Evolutionary conservation across 2,888 invertebrate species (phyloP).

Genomic region (Tetrapedia diversipes): DNA sequence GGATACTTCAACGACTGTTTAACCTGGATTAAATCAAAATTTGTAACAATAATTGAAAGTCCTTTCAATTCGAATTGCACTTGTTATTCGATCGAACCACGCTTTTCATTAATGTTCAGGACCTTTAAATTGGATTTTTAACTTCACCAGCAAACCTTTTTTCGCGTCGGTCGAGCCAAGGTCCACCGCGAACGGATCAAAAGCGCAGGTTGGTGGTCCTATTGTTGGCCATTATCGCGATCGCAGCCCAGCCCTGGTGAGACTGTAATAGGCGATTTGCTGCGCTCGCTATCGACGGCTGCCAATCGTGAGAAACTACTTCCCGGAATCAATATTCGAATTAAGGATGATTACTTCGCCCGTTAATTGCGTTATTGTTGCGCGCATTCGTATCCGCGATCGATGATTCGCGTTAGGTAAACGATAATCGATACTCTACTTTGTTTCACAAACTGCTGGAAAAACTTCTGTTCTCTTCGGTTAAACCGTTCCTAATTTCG

Average conservation of each 20-base stretch:
- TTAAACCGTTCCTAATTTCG: no score
- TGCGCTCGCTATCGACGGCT: constrained; percentile 33
- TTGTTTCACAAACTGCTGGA: no score
- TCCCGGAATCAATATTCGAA: constrained; percentile 20
- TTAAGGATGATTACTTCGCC: not conserved
- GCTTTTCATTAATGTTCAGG: not conserved
- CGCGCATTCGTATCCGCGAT: not conserved
- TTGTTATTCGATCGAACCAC: no score
- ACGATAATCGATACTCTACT: no score
- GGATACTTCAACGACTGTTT: no score
- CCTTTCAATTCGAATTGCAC: no score
- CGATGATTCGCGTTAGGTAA: no score
- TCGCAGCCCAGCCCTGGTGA: not conserved
- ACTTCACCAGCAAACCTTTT: not conserved
- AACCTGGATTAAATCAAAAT: no score
- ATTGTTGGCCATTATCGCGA: constrained; percentile 7
- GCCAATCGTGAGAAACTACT: constrained; percentile 54
- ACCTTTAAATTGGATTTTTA: not conserved
- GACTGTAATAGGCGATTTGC: not conserved
- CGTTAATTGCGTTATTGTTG: constrained; percentile 11
- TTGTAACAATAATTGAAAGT: no score
- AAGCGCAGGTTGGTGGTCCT: not conserved
- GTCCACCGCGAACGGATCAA: not conserved
- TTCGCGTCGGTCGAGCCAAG: not conserved
- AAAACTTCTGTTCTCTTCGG: no score